Conservation (phyloP, 1,140 invertebrate species). For the Tachypleus tridentatus region DNA sequence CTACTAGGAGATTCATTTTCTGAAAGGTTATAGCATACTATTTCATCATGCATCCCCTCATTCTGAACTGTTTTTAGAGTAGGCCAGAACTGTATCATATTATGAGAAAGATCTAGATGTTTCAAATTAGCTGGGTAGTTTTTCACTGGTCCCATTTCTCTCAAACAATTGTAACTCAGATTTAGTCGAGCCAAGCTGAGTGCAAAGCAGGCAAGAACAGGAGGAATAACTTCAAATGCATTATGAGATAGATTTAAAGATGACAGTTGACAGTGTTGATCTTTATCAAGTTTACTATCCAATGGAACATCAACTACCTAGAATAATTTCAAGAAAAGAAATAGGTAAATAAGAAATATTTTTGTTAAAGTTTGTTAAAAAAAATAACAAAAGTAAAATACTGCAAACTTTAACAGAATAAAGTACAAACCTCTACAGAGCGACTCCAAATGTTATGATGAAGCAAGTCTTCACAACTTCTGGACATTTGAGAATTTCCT, state of each 20-base stretch:
- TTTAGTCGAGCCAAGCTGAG: conserved; percentile 73
- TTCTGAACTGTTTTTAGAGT: conserved; percentile 10
- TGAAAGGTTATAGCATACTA: conserved; percentile 16
- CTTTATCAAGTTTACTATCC: conserved; percentile 13
- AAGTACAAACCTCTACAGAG: conserved; percentile 47
- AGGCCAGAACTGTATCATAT: conserved; percentile 78
- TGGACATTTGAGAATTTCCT: conserved; percentile 11
- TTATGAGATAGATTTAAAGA: conserved; percentile 83
- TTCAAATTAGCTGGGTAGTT: conserved; percentile 77
- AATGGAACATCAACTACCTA: conserved; percentile 33
- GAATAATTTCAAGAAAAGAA: neutral
- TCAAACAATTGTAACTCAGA: conserved; percentile 68
- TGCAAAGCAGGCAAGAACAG: conserved; percentile 75
- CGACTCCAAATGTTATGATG: conserved; percentile 60
- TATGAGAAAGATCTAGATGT: conserved; percentile 85
- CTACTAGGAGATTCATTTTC: conserved; percentile 1
- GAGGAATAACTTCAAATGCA: conserved; percentile 71
- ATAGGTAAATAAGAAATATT: neutral
- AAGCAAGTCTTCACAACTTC: conserved; percentile 36
- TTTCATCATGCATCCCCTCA: conserved; percentile 8
- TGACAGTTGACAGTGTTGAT: conserved; percentile 43
- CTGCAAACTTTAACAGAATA: neutral
- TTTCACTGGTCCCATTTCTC: conserved; percentile 68
- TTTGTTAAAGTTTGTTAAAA: neutral
- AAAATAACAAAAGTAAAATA: neutral